Conservation (phyloP, 1,140 invertebrate species). For the Eueides isabella region DNA sequence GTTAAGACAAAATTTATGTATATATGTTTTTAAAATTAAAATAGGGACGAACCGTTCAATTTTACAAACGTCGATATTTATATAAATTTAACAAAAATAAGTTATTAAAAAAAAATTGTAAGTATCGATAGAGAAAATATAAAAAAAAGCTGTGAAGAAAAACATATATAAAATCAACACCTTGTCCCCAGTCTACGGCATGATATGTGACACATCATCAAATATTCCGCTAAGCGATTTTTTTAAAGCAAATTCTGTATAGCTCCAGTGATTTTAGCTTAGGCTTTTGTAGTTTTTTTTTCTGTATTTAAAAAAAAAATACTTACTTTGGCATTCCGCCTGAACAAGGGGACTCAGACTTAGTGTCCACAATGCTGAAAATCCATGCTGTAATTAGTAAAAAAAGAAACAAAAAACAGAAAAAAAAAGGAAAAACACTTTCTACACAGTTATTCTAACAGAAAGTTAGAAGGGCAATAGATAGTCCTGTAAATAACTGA, state of each 20-base stretch:
- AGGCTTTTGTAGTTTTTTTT: conserved; percentile 35
- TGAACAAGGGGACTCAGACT: conserved; percentile 77
- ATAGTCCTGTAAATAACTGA: conserved; percentile 71
- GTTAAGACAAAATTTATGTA: no score
- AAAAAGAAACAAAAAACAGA: conserved; percentile 63
- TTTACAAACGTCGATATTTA: no score
- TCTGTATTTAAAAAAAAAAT: conserved; percentile 35
- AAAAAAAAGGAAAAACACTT: conserved; percentile 57
- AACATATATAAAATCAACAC: conserved; percentile 2
- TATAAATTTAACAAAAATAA: no score
- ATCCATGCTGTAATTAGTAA: conserved; percentile 78
- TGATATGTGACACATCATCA: background rate
- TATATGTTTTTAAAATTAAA: no score
- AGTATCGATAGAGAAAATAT: background rate
- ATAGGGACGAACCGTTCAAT: no score
- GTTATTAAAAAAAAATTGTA: background rate
- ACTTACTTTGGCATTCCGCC: conserved; percentile 82
- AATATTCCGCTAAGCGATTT: conserved; percentile 12
- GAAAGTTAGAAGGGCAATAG: conserved; percentile 16
- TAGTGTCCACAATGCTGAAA: conserved; percentile 82
- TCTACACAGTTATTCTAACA: conserved; percentile 34
- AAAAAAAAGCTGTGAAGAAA: conserved; percentile 18
- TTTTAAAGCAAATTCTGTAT: conserved; percentile 16
- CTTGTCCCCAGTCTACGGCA: conserved; percentile 17
- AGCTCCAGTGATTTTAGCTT: conserved; percentile 21